Evolutionary conservation across 1,140 invertebrate species (phyloP), one percentile per base, ranked within the genome.

Genomic region (Macrobrachium rosenbergii): DNA sequence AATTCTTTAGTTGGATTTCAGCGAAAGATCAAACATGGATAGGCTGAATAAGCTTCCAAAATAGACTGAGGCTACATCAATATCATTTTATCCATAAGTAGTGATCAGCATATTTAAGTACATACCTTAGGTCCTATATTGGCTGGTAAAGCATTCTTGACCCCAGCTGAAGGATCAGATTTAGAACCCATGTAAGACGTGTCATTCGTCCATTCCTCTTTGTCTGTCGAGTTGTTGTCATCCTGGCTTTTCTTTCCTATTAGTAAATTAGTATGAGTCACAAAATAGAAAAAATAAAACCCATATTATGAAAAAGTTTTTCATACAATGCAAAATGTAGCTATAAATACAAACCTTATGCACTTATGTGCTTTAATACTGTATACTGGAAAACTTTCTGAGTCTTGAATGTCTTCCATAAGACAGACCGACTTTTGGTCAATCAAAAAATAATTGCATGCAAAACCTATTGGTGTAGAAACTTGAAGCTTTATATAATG

Each of bases 111-210:
- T 52, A 77, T 45, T 45, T 2, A 21, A 10, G 11, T 19, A 77
- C 75, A 52, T 75, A 83, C 82, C 82, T 83, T 83, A 17, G 82
- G 82, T 16, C 82, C 82, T 62, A 73, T 45, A 75, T 83, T 83
- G 8, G 21, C 14, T 23, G 82, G 82, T 3, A 83, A 28, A 63
- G 43, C 58, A 16, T 75, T 67, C 2, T 83, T 83, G 7, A 52
- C 52, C 52, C 52, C 52, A 12, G 12, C 52, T 5, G 19, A 58
- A 17, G 82, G 82, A 63, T 83, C 59, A 17, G 82, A 83, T 43
- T 83, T 83, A 6, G 82, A 60, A 2, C 82, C 82, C 82, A 83
- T 76, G 59, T 28, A 83, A 37, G 12, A 21, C 0, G 52, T 17
- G 7, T 83, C 5, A 16, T 16, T 23, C 16, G 23, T 17, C 16